Percentiles rank a stretch among this genome's conserved stretches.
Evolutionary conservation across 2,797 vertebrate genomes (phyloP).

Genomic region (Anomalospiza imberbis): DNA sequence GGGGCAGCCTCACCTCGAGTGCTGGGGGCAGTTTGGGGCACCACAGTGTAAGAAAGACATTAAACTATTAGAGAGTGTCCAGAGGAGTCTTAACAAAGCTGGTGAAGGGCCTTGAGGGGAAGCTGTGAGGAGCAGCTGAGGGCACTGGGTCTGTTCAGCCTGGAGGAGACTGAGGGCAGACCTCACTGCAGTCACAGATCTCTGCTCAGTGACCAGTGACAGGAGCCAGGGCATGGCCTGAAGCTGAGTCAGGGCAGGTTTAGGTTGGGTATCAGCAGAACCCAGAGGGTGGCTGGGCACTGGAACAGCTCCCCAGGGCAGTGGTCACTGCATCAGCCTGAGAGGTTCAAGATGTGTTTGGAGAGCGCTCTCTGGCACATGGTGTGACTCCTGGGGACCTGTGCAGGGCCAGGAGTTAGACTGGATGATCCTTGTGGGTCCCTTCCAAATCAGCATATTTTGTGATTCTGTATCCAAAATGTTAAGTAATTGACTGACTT

Average conservation of each 20-base stretch:
- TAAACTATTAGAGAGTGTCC: neutral
- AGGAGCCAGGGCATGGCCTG: neutral
- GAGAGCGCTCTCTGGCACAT: neutral
- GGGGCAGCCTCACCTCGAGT: neutral
- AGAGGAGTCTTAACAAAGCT: neutral
- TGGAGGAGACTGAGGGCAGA: neutral
- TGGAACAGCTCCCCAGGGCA: neutral
- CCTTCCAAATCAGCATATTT: neutral
- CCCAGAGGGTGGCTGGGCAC: neutral
- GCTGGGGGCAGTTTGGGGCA: neutral
- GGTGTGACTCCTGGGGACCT: neutral
- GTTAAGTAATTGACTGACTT: neutral
- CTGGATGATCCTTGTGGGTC: neutral
- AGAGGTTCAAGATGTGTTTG: rapidly evolving
- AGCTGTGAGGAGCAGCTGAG: neutral
- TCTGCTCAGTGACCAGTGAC: neutral
- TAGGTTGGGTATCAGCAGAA: neutral
- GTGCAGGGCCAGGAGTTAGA: neutral
- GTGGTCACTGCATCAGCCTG: neutral
- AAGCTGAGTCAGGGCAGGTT: neutral
- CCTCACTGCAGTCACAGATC: neutral
- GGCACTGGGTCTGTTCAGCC: neutral
- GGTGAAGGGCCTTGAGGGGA: neutral
- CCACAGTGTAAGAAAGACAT: neutral
- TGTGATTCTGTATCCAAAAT: neutral